A percentile compares a stretch with the other conserved stretches of the same genome.
Evolutionary conservation across 1,140 invertebrate genomes (phyloP).

Genomic region (Chlorops oryzae): DNA sequence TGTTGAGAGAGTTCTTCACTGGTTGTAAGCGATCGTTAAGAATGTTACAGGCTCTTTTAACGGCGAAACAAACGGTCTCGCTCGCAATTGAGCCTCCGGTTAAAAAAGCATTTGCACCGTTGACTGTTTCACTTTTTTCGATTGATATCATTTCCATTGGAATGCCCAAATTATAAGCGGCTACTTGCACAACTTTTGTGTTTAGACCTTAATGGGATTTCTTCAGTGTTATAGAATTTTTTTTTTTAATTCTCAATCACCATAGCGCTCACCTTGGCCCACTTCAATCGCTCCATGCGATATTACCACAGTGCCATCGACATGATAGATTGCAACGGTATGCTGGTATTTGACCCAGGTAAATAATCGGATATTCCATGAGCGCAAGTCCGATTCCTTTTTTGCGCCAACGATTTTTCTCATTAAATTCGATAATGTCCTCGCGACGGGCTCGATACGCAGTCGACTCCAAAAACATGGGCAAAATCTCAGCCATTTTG

Average conservation of each 20-base stretch:
- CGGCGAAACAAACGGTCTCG: constrained; percentile 61
- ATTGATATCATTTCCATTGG: constrained; percentile 62
- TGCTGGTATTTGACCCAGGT: constrained; percentile 50
- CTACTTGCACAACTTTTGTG: constrained; percentile 65
- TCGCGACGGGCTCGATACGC: constrained; percentile 52
- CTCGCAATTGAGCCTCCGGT: constrained; percentile 67
- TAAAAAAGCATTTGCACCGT: constrained; percentile 56
- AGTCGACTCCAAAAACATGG: constrained; percentile 23
- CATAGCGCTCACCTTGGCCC: constrained; percentile 69
- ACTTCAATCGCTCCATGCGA: constrained; percentile 65
- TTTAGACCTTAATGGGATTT: constrained; percentile 50
- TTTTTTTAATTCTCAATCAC: background rate
- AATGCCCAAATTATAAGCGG: constrained; percentile 65
- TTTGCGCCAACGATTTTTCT: constrained; percentile 62
- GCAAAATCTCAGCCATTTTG: constrained; percentile 41
- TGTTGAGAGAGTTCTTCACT: constrained; percentile 52
- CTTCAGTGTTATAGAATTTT: background rate
- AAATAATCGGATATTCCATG: constrained; percentile 52
- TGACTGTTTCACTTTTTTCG: constrained; percentile 59
- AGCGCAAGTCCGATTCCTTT: constrained; percentile 54
- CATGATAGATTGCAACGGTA: constrained; percentile 57
- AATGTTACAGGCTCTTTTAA: constrained; percentile 61
- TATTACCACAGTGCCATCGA: constrained; percentile 62
- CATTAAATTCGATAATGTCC: constrained; percentile 55
- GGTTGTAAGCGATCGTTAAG: constrained; percentile 59